Base-by-base conservation (phyloP, 2,888 invertebrate species). In the Archips xylosteana region DNA sequence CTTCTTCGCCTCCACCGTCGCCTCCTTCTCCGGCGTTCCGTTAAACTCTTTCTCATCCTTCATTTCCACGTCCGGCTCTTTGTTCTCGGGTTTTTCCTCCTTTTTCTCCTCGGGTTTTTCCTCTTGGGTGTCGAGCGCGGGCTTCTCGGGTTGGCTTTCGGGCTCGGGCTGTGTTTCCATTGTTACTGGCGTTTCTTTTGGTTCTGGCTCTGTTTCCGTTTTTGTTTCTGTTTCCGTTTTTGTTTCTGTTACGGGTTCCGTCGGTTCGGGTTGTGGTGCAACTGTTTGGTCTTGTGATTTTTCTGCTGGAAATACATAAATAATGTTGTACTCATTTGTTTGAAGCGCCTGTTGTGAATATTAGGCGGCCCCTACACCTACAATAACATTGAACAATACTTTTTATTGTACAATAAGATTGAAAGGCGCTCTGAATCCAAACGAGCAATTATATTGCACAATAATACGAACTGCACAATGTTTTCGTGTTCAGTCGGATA, bases 1-100 rank as follows among this genome's bases (percentile, higher is more conserved):
- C n/a, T 82, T 71, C 66, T 88, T 87, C 0, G 81, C 61, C 63
- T 86, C 87, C 0, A 83, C 76, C 0, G 47, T 57, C 2, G 78
- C 76, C 9, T 74, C 77, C 1, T 82, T 83, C 0, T 82, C 84
- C 4, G 87, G 85, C 0, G 87, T 82, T 0, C 90, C 92, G 70
- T 91, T 91, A 6, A 89, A 78, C 12, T 86, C 77, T 45, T 64
- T 76, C 12, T 77, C 78, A 1, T 80, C 79, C 10, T 82, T 83
- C 78, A 82, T 82, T 8, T 83, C 84, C 0, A 80, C 82, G 54
- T 82, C 84, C 5, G 63, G 9, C 9, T 45, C 9, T 23, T 74
- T 78, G n/a, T 57, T 75, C 57, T 74, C 79, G 13, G 79, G 5
- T 71, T 76, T 36, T 77, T 76, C 34, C 75, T 74, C 23, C 8